phyloP scores from a whole-genome alignment of 1,140 invertebrate species.

The Drosophila busckii region DNA sequence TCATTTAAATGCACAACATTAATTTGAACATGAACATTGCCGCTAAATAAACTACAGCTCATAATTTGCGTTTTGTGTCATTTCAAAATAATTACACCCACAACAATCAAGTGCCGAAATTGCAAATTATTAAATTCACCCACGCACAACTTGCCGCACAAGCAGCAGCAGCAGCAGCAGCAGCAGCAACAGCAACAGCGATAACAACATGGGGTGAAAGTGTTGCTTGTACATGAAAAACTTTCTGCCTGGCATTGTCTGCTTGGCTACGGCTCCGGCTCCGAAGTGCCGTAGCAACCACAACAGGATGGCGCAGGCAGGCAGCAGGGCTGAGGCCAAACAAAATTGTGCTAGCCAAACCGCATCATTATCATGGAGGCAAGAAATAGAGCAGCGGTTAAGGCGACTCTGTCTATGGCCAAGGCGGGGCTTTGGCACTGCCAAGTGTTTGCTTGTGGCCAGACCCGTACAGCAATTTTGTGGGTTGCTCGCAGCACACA shows the following conservation, averaged over 20 bases:
- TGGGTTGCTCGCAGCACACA: conserved; percentile 33
- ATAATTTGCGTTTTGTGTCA: conserved; percentile 41
- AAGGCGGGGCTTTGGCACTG: too few relatives aligned
- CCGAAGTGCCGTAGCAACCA: conserved; percentile 45
- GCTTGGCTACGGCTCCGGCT: conserved; percentile 16
- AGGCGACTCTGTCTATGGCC: conserved; percentile 12
- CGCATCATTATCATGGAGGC: conserved; percentile 62
- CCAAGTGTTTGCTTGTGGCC: conserved; percentile 52
- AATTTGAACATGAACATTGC: neutral
- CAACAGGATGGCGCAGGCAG: conserved; percentile 26
- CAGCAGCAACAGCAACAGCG: conserved; percentile 44
- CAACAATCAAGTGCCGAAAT: conserved; percentile 48
- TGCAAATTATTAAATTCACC: conserved; percentile 52
- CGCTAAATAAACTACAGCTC: conserved; percentile 6
- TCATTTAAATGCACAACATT: too few relatives aligned
- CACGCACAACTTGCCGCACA: conserved; percentile 42
- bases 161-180: conserved; percentile 9
- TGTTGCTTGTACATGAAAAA: conserved; percentile 59
- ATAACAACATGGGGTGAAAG: conserved; percentile 37
- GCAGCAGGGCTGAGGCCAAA: too few relatives aligned
- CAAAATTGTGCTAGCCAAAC: conserved; percentile 62
- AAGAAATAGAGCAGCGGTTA: conserved; percentile 45
- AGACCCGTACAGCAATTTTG: conserved; percentile 57
- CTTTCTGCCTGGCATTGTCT: conserved; percentile 31
- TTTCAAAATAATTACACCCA: conserved; percentile 57